These are phyloP conservation scores for Yponomeuta evonymella DNA, from an alignment of 2,888 invertebrate genomes.

Conservation along the genomic window DNA sequence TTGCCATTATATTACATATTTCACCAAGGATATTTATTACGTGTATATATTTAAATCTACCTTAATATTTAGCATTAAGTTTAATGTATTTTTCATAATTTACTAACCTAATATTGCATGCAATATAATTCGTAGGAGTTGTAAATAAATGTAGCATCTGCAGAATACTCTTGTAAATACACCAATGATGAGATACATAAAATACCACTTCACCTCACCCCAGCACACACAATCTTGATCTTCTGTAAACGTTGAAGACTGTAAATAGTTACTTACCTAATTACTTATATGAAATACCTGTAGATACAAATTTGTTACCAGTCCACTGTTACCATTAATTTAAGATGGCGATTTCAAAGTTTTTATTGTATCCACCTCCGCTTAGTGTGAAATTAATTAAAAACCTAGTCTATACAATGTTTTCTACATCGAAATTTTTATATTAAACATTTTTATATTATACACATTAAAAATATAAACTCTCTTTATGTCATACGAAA, in stretches of 20 bases:
- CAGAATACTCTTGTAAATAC: conserved; percentile 55
- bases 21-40: conserved; percentile 72
- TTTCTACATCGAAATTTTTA: conserved; percentile 2
- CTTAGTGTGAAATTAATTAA: conserved; percentile 36
- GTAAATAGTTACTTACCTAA: conserved; percentile 40
- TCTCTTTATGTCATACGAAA: conserved; percentile 26
- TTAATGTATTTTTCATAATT: conserved; percentile 41
- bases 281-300: conserved; percentile 36
- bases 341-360: conserved; percentile 33
- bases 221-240: conserved; percentile 24
- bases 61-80: conserved; percentile 46
- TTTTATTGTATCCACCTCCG: conserved; percentile 23
- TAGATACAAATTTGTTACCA: conserved; percentile 41
- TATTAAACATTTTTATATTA: no score
- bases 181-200: conserved; percentile 29
- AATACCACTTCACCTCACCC: conserved; percentile 22
- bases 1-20: conserved; percentile 64
- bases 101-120: conserved; percentile 47
- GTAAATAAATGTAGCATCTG: conserved; percentile 43
- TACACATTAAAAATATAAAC: conserved; percentile 7
- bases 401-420: conserved; percentile 37
- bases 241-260: conserved; percentile 49
- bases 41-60: conserved; percentile 55
- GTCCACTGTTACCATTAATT: conserved; percentile 44
- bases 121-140: conserved; percentile 36